Evolutionary conservation across 2,113 vertebrate species (phyloP).

Genomic region (Steatornis caripensis): DNA sequence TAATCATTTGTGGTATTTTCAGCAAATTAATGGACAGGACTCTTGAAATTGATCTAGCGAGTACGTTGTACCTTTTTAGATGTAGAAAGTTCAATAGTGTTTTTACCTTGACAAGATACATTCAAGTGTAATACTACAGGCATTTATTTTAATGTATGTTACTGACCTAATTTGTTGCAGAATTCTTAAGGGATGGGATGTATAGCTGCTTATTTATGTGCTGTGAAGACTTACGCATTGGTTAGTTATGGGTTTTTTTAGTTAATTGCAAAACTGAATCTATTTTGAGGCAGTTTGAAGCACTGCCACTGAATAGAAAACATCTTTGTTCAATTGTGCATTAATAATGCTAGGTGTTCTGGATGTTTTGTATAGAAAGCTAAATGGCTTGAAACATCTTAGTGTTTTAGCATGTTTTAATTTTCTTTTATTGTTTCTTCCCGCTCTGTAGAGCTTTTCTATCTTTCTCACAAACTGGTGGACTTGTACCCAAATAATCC

Average conservation of each 20-base stretch:
- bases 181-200: not conserved
- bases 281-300: not conserved
- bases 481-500: slow-evolving; percentile 98
- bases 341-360: not conserved
- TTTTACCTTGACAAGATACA: not conserved
- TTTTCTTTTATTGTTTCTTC: slow-evolving; percentile 11
- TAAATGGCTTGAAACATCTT: not conserved
- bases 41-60: not conserved
- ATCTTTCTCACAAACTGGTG: slow-evolving; percentile 97
- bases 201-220: not conserved
- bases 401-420: not conserved
- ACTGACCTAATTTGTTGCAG: not conserved
- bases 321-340: not conserved
- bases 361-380: not conserved
- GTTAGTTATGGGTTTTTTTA: not conserved
- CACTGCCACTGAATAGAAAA: not conserved
- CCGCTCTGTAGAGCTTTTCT: slow-evolving; percentile 88
- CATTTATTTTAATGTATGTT: not conserved
- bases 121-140: not conserved
- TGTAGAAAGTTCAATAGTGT: not conserved
- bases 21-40: not conserved
- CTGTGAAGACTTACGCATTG: not conserved
- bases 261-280: not conserved
- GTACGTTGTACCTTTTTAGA: not conserved
- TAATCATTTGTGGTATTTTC: not conserved